Evolutionary conservation across 1,140 invertebrate genomes (phyloP).

Genomic region (Elymnias hypermnestra): DNA sequence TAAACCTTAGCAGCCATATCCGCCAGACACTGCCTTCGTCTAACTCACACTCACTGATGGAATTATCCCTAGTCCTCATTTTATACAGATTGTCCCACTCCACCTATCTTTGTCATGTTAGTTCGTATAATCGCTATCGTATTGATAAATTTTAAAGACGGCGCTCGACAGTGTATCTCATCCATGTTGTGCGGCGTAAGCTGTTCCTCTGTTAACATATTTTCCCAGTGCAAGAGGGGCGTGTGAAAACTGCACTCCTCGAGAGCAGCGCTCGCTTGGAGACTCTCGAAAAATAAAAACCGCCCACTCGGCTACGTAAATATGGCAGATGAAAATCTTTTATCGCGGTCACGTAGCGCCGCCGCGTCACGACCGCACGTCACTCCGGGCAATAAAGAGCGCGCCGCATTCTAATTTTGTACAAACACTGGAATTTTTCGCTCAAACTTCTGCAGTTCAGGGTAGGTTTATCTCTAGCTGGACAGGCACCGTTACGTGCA

Average conservation of each 20-base stretch:
- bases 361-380: constrained; percentile 69
- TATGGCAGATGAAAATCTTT: constrained; percentile 75
- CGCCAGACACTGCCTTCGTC: too few relatives aligned
- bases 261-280: constrained; percentile 46
- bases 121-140: too few relatives aligned
- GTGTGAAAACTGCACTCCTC: constrained; percentile 64
- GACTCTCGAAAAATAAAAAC: constrained; percentile 72
- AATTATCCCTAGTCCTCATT: too few relatives aligned
- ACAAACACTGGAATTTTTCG: constrained; percentile 69
- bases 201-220: constrained; percentile 27
- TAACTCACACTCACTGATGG: too few relatives aligned
- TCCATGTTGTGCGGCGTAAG: too few relatives aligned
- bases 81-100: too few relatives aligned
- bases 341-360: constrained; percentile 71
- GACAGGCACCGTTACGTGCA: constrained; percentile 43
- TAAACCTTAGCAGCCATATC: too few relatives aligned
- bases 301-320: constrained; percentile 72
- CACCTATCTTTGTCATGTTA: too few relatives aligned
- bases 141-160: too few relatives aligned
- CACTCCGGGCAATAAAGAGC: constrained; percentile 69
- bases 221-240: constrained; percentile 46
- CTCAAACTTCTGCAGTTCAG: constrained; percentile 49
- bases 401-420: constrained; percentile 71
- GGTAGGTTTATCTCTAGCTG: constrained; percentile 44
- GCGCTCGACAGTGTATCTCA: too few relatives aligned